Evolutionary conservation across 2,888 invertebrate species (phyloP).

Genomic region (Trichopria drosophilae): DNA sequence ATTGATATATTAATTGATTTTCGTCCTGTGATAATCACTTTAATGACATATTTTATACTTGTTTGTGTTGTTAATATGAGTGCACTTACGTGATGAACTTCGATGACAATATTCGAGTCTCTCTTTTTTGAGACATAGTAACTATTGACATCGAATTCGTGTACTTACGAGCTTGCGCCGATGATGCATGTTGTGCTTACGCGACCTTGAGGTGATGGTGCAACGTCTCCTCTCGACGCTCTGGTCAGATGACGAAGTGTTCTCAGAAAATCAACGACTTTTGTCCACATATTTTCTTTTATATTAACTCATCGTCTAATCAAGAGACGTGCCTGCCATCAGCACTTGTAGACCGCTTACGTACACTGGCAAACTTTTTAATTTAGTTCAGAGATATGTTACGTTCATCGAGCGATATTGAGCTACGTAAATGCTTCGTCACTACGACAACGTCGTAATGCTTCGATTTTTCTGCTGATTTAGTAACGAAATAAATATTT

Average conservation of each 20-base stretch:
- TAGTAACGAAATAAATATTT: no score
- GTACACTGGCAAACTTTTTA: slow-evolving; percentile 41
- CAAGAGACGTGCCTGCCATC: slow-evolving; percentile 46
- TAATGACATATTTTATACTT: no score
- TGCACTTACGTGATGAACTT: no score
- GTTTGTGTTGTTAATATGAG: no score
- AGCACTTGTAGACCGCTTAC: slow-evolving; percentile 50
- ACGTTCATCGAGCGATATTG: not conserved
- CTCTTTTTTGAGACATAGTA: no score
- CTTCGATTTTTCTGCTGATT: no score
- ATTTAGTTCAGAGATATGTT: not conserved
- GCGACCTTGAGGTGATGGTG: slow-evolving; percentile 57
- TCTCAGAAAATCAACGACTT: slow-evolving; percentile 40
- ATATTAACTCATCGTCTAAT: slow-evolving; percentile 41
- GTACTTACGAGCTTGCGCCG: slow-evolving; percentile 58
- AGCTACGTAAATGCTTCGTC: no score
- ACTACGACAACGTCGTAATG: no score
- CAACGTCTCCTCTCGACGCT: slow-evolving; percentile 52
- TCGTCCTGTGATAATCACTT: no score
- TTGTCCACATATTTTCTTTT: slow-evolving; percentile 34
- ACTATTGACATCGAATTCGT: no score
- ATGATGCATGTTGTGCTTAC: slow-evolving; percentile 59
- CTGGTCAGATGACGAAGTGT: slow-evolving; percentile 43
- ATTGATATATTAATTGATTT: no score
- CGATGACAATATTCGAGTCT: no score